Evolutionary conservation across 1,140 invertebrate species (phyloP).

Genomic region (Schmidtea mediterranea): DNA sequence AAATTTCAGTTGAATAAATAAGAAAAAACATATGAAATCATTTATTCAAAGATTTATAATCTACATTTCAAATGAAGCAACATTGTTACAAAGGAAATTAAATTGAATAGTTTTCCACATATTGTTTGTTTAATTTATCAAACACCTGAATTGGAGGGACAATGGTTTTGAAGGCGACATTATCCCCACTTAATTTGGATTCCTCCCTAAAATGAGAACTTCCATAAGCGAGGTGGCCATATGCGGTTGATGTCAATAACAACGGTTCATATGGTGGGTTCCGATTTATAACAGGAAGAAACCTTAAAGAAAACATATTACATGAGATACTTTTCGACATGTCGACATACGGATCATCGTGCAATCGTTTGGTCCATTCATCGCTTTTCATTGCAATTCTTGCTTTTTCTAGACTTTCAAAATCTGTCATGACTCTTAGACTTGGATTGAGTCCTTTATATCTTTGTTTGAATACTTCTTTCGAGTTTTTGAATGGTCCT

Average conservation of each 20-base stretch:
- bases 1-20: too few species aligned
- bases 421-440: constrained; percentile 20
- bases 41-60: too few species aligned
- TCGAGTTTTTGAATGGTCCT: constrained; percentile 24
- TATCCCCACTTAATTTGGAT: constrained; percentile 13
- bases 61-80: too few species aligned
- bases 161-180: constrained; percentile 19
- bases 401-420: constrained; percentile 19
- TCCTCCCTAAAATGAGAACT: constrained; percentile 21
- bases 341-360: constrained; percentile 22
- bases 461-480: constrained; percentile 21
- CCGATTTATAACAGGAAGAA: constrained; percentile 16
- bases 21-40: too few species aligned
- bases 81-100: constrained; percentile 10
- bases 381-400: constrained; percentile 18
- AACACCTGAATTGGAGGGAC: constrained; percentile 24
- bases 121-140: constrained; percentile 25
- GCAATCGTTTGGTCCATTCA: constrained; percentile 22
- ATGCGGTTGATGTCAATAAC: constrained; percentile 18
- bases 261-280: constrained; percentile 16
- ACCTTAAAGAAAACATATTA: constrained; percentile 16
- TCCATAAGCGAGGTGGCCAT: constrained; percentile 20
- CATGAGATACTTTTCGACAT: too few species aligned
- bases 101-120: constrained; percentile 19
- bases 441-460: constrained; percentile 23